Evolutionary conservation across 2,797 vertebrate species (phyloP), one percentile per base, ranked within the genome.

Genomic region (Phrynocephalus forsythii): DNA sequence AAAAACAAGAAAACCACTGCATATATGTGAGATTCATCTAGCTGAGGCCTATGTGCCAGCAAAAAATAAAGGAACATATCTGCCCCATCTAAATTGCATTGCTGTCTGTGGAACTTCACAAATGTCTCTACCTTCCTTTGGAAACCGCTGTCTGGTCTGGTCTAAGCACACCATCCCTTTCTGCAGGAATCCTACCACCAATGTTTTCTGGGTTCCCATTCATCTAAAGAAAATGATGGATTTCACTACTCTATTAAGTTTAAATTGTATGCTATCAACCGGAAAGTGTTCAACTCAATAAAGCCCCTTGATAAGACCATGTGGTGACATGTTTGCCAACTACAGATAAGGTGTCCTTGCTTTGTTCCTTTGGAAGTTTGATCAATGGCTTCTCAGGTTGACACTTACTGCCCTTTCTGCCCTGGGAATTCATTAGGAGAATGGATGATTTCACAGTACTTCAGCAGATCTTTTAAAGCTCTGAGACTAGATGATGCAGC

Each of bases 311-410:
- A 69, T 81, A 90, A 85, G 50, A n/a, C 20, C 18, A 56, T 83
- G 33, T 85, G 69, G 44, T 91, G 85, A 88, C 84, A 85, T 84
- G 75, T 69, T 91, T 91, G 83, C 50, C 72, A 82, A 83, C 69
- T 81, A 69, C 87, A 79, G 85, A 89, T 89, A 87, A 73, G 60
- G 52, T 83, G 52, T 71, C 82, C 87, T 91, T 83, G 75, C 81
- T 22, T 90, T 75, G 80, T 33, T 56, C 69, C 86, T 85, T 86
- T 83, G 87, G 86, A 86, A 38, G 44, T 52, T 68, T 84, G 81
- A 83, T 80, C 76, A 85, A 82, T 73, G 85, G n/a, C 71, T 44
- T n/a, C 79, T 68, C 81, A 75, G 82, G 79, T 56, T 83, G 67
- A 63, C 90, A 66, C 79, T 76, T 77, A 63, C 76, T 82, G 79